A percentile compares a stretch with the other conserved stretches of the same genome.
Conservation (phyloP, 2,888 invertebrate species). For the Troides aeacus region DNA sequence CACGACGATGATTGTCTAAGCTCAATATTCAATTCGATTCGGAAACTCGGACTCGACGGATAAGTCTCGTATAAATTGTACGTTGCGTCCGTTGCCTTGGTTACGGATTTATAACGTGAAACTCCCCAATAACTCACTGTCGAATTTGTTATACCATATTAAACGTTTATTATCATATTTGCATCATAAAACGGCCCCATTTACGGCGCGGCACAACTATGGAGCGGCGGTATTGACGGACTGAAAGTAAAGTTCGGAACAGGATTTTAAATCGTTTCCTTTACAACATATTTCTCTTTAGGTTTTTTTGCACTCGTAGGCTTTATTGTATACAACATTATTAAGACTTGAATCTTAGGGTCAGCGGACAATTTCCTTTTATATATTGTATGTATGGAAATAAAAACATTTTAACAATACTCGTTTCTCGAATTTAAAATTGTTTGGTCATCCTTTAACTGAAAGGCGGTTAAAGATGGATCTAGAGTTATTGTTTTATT, state of each 20-base stretch:
- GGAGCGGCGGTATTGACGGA: slow-evolving; percentile 13
- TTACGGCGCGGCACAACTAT: slow-evolving; percentile 16
- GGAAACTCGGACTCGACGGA: neutral
- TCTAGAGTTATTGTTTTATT: too few species aligned
- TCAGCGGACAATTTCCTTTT: neutral
- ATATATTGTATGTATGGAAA: neutral
- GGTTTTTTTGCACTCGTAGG: neutral
- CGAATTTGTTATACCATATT: slow-evolving; percentile 19
- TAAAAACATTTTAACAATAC: neutral
- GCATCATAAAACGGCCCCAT: slow-evolving; percentile 25
- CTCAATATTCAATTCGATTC: neutral
- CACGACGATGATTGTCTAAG: too few species aligned
- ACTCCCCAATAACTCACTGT: slow-evolving; percentile 24
- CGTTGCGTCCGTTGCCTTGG: neutral
- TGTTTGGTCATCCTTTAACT: neutral
- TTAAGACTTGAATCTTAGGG: slow-evolving; percentile 13
- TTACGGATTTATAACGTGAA: slow-evolving; percentile 4
- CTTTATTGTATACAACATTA: slow-evolving; percentile 17
- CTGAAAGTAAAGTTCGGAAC: slow-evolving; percentile 11
- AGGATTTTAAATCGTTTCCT: slow-evolving; percentile 22
- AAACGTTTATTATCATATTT: slow-evolving; percentile 27
- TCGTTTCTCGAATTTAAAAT: neutral
- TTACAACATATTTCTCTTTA: slow-evolving; percentile 4
- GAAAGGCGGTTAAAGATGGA: neutral
- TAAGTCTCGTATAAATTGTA: neutral